Conservation (phyloP, 2,888 invertebrate species). For the Dicranocentrus wangi region DNA sequence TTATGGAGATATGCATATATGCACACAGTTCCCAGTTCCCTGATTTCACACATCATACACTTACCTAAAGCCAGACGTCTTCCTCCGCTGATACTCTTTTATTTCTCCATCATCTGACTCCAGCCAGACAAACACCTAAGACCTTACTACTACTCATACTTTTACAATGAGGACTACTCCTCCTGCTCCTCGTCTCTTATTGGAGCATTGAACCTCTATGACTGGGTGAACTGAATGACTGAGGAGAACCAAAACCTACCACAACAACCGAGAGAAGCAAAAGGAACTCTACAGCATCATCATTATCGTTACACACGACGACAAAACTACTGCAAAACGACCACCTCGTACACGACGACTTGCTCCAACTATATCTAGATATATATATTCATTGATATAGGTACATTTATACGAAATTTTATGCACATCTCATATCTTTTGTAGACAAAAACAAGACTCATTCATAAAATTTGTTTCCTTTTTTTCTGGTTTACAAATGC, state of each 20-base stretch:
- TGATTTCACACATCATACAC: conserved; percentile 30
- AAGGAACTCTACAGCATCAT: conserved; percentile 41
- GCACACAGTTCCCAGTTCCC: conserved; percentile 37
- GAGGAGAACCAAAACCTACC: conserved; percentile 54
- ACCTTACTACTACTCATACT: conserved; percentile 32
- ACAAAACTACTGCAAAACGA: not conserved
- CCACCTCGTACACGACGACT: not conserved
- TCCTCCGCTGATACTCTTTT: conserved; percentile 42
- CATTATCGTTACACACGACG: conserved; percentile 28
- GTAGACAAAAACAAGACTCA: conserved; percentile 43
- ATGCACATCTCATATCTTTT: not conserved
- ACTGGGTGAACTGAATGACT: conserved; percentile 14
- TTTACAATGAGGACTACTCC: conserved; percentile 21
- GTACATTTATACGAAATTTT: too few relatives aligned
- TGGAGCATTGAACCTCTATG: conserved; percentile 23
- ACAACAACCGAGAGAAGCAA: conserved; percentile 30
- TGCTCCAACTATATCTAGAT: not conserved
- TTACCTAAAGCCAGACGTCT: conserved; percentile 27
- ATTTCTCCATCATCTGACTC: conserved; percentile 32
- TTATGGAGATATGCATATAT: conserved; percentile 35
- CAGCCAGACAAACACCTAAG: conserved; percentile 13
- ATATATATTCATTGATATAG: not conserved
- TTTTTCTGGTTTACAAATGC: conserved; percentile 35
- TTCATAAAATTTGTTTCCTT: conserved; percentile 46
- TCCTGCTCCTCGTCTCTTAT: conserved; percentile 16